Evolutionary conservation across 2,113 vertebrate genomes (phyloP), one percentile per base, ranked within the genome.

Genomic region (Oncorhynchus kisutch): DNA sequence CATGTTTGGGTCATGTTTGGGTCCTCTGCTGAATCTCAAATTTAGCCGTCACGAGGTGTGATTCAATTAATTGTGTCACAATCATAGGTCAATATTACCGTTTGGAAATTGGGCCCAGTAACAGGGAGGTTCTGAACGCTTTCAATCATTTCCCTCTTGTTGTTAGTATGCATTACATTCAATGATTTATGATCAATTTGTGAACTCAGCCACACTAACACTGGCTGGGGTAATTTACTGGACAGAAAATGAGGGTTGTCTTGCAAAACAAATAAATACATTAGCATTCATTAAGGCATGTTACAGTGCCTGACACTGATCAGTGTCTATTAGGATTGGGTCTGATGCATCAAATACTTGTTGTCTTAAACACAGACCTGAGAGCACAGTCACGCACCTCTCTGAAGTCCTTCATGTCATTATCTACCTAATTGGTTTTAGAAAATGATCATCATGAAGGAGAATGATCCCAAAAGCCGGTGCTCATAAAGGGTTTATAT

Each of bases 221-320:
- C 70, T 22, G 18, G 65, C 74, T 74, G 74, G 74, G 82, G 81
- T 79, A 78, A 77, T 79, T 74, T 71, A 70, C 80, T 57, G 74
- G 69, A 51, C 80, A 74, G 86, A 72, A 80, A 76, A 83, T 85
- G 78, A 81, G 74, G 72, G 71, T 54, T n/a, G 74, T 67, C 73
- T 82, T 54, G 39, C 72, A 72, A 27, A 48, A 34, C 87, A 73
- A 84, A 87, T 87, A 78, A 87, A 90, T 82, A 74, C 68, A 76
- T 69, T 75, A 68, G 71, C 76, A 64, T 81, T 76, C 81, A 88
- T 85, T 85, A 89, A 72, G 68, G 66, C 74, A 27, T 72, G 74
- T 79, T 84, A 79, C 65, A 54, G 73, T 67, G 27, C 79, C 77
- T 79, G 82, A 88, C 80, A 72, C 72, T 76, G 82, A 88, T 86